phyloP scores from a whole-genome alignment of 2,797 vertebrate species.

The Ficedula albicollis region DNA sequence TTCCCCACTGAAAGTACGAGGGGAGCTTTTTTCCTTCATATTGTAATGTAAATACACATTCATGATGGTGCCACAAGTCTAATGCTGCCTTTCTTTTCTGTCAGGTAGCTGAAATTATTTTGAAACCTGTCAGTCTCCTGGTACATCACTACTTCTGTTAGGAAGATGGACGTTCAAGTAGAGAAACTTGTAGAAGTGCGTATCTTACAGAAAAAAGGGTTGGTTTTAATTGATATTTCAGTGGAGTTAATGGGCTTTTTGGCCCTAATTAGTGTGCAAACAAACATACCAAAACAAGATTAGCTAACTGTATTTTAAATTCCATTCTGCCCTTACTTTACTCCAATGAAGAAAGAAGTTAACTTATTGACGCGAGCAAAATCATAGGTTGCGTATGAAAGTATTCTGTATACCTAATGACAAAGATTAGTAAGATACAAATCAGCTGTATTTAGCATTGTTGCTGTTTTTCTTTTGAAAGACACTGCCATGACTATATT shows the following conservation, averaged over 20 bases:
- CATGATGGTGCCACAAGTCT: not conserved
- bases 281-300: not conserved
- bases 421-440: not conserved
- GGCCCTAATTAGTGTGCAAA: not conserved
- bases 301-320: not conserved
- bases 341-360: not conserved
- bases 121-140: not conserved
- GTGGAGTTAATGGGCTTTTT: not conserved
- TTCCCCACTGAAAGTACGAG: not conserved
- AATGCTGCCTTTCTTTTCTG: not conserved
- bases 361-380: not conserved
- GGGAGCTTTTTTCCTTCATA: not conserved
- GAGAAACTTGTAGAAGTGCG: not conserved
- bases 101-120: not conserved
- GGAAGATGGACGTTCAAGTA: not conserved
- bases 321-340: not conserved
- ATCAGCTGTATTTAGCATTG: not conserved
- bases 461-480: not conserved
- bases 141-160: not conserved
- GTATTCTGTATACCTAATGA: not conserved
- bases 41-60: fast-evolving
- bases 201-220: not conserved
- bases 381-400: not conserved
- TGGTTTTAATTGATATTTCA: not conserved
- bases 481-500: not conserved